These are phyloP conservation scores for Sycophila texana DNA, from an alignment of 2,888 invertebrate species.

Conservation along the genomic window DNA sequence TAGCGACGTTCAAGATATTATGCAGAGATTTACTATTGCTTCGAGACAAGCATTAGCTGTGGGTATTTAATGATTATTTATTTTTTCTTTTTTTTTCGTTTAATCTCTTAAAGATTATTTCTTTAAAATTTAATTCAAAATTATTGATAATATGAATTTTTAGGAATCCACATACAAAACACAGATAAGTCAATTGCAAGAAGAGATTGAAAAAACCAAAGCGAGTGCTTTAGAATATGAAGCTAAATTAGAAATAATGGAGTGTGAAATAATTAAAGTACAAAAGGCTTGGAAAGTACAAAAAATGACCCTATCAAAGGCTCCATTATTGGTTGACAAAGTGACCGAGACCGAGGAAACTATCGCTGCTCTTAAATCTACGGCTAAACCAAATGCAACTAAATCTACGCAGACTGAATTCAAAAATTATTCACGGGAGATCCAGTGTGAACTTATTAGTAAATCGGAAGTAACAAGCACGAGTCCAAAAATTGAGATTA, in stretches of 20 bases:
- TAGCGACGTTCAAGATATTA: conserved; percentile 64
- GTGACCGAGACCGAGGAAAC: conserved; percentile 11
- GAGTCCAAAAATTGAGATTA: background rate
- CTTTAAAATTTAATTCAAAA: no score
- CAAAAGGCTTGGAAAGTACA: conserved; percentile 66
- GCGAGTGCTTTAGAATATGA: conserved; percentile 63
- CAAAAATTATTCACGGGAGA: conserved; percentile 21
- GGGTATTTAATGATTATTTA: conserved; percentile 33
- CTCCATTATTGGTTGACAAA: background rate
- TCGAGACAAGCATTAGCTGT: conserved; percentile 67
- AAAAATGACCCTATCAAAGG: conserved; percentile 13
- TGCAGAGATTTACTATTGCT: conserved; percentile 68
- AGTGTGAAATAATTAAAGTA: conserved; percentile 65
- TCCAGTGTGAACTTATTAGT: conserved; percentile 29
- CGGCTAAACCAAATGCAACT: background rate
- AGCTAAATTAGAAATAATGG: conserved; percentile 63
- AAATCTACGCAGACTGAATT: conserved; percentile 31
- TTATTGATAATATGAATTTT: conserved; percentile 6
- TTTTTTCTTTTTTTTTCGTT: background rate
- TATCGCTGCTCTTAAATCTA: background rate
- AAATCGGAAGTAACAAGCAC: background rate
- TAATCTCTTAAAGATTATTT: background rate
- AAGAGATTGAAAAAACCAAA: conserved; percentile 63
- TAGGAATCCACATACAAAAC: conserved; percentile 68
- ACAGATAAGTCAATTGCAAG: conserved; percentile 67